Base-by-base conservation (phyloP, 2,113 vertebrate species). In the Bubo bubo region DNA sequence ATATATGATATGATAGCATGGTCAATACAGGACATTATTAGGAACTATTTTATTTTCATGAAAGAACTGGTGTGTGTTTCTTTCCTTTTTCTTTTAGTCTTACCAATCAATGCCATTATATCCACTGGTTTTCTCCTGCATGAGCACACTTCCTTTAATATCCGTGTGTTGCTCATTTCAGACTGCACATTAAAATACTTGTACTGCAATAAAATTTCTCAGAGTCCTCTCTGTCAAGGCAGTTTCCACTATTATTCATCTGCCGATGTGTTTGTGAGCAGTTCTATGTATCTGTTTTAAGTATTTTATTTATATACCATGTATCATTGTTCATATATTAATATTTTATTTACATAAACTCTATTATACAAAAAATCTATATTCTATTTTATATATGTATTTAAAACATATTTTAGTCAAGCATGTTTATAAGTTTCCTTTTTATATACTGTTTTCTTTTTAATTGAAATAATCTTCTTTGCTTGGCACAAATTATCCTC, bases 111-210 rank as follows among this genome's bases (percentile, higher is more conserved):
- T 89, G 76, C 80, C 62, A 87, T 87, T 95, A 90, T 21, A 95
- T 37, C 53, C 43, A 81, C 67, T 67, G 66, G 1, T 75, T 94
- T 94, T 80, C 63, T 92, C 32, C 49, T 49, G 37, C 62, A 21
- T 75, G 49, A 84, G 39, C 68, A 79, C 58, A n/a, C 35, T 91
- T 95, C 52, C 73, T 86, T 94, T 95, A 95, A 77, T 39, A 86
- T 64, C 28, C 0, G 2, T 35, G n/a, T 92, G 79, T 92, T 75
- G 66, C n/a, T 95, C 72, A 58, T 88, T 91, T 91, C 88, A 95
- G 79, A 21, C 71, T 89, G 43, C 58, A 73, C 63, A n/a, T 87
- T 82, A 81, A 89, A 95, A 89, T 75, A 93, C 49, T 68, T 67
- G 35, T 77, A 37, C n/a, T 87, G 49, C 53, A 75, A 75, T 37